These are phyloP conservation scores for Pararge aegeria DNA, from an alignment of 1,140 invertebrate genomes.

Conservation along the genomic window DNA sequence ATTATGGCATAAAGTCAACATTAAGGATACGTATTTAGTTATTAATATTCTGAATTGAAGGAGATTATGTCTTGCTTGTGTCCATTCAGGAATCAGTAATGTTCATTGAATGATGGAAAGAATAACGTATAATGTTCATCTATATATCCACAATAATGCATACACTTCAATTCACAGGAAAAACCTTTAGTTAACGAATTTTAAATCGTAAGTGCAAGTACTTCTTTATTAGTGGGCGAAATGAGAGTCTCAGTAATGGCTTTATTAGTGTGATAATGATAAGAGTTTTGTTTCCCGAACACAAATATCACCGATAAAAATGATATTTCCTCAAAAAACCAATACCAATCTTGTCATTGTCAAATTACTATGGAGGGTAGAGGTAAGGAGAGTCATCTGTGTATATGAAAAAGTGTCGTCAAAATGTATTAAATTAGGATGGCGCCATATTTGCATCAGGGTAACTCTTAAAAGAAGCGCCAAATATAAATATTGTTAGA, in stretches of 20 bases:
- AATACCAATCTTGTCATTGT: conserved; percentile 14
- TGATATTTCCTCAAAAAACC: neutral
- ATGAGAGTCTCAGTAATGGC: neutral
- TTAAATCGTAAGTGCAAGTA: neutral
- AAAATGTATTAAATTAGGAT: no score
- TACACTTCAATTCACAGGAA: neutral
- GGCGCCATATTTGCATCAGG: no score
- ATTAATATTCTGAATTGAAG: conserved; percentile 28
- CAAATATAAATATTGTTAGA: no score
- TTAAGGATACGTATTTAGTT: conserved; percentile 47
- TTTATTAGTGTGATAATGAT: neutral
- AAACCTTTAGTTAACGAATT: neutral
- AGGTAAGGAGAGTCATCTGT: no score
- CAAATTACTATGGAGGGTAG: no score
- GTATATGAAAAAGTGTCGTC: no score
- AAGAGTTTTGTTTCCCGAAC: no score
- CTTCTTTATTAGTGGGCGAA: no score
- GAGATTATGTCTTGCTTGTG: conserved; percentile 29
- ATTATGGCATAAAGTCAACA: conserved; percentile 76
- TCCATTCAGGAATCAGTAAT: conserved; percentile 30
- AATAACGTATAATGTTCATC: conserved; percentile 32
- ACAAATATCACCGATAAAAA: neutral
- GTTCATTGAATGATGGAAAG: conserved; percentile 16
- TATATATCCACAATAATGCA: conserved; percentile 11
- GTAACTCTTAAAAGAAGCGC: no score